phyloP scores from a whole-genome alignment of 2,888 invertebrate species.

The Lysandra bellargus region DNA sequence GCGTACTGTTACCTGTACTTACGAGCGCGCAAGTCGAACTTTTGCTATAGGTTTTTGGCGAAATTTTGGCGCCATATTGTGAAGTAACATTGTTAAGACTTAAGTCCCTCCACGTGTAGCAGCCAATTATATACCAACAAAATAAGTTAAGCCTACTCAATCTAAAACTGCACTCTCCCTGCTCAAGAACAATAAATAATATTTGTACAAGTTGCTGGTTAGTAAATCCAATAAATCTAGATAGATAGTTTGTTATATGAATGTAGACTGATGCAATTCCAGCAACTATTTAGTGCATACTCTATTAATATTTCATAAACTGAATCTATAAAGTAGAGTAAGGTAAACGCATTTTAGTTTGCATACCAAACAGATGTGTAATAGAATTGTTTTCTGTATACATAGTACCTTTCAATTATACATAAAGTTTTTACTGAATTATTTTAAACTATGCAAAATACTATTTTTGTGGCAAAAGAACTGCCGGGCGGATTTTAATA shows the following conservation, averaged over 20 bases:
- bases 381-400: not conserved
- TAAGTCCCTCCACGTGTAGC: not conserved
- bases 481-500: too few relatives aligned
- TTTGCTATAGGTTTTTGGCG: too few relatives aligned
- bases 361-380: not conserved
- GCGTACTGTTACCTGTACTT: too few relatives aligned
- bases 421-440: not conserved
- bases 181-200: not conserved
- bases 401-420: not conserved
- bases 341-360: not conserved
- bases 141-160: not conserved
- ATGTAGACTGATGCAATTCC: not conserved
- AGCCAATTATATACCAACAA: not conserved
- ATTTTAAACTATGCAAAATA: not conserved
- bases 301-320: slow-evolving; percentile 7
- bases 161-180: not conserved
- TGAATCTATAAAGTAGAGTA: not conserved
- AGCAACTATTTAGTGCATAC: slow-evolving; percentile 16
- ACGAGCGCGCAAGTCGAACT: too few relatives aligned
- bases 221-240: slow-evolving; percentile 6
- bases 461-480: not conserved
- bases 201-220: not conserved
- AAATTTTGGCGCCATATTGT: too few relatives aligned
- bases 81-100: too few relatives aligned
- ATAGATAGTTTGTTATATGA: not conserved